Evolutionary conservation across 2,888 invertebrate genomes (phyloP), one percentile per base, ranked within the genome.

Genomic region (Gryllus longicercus): DNA sequence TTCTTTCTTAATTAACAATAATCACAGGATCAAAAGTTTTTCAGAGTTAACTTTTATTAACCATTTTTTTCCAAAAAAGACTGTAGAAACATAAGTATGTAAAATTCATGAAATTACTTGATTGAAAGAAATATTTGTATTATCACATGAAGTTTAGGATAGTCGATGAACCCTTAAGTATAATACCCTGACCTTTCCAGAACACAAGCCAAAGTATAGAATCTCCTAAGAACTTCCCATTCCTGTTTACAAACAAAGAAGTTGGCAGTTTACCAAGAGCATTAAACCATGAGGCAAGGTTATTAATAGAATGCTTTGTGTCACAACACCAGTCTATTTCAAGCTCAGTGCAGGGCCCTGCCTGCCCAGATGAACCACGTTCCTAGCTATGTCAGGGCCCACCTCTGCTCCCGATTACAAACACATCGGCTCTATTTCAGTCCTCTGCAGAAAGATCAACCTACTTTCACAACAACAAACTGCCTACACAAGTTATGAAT

Each of bases 231-330:
- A 38, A 38, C 38, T 38, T 38, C 38, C 14, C 63, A 63, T 16
- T 63, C 63, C 63, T 63, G 63, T 63, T 63, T 63, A 63, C 63
- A 63, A 63, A 63, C 63, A 63, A 63, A 63, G 63, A 63, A 63
- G 63, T 63, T 63, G 63, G 63, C 63, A 63, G n/a, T 63, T 18
- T 18, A n/a, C 63, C 63, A 63, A 18, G n/a, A 63, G 63, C 38
- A 1, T 63, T 63, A 14, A 63, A 63, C 63, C 63, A 63, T n/a
- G n/a, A 18, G 63, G 63, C n/a, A 63, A 63, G 10, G 8, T 14
- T 63, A 63, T 63, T 63, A 18, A 63, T 63, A 63, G 16, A 63
- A 14, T 14, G 63, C 14, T n/a, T n/a, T 63, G 63, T 63, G 63
- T 63, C 63, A 63, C 63, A 63, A 63, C 63, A 63, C 16, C 16